Evolutionary conservation across 1,140 invertebrate genomes (phyloP), one percentile per base, ranked within the genome.

Genomic region (Mizuhopecten yessoensis): DNA sequence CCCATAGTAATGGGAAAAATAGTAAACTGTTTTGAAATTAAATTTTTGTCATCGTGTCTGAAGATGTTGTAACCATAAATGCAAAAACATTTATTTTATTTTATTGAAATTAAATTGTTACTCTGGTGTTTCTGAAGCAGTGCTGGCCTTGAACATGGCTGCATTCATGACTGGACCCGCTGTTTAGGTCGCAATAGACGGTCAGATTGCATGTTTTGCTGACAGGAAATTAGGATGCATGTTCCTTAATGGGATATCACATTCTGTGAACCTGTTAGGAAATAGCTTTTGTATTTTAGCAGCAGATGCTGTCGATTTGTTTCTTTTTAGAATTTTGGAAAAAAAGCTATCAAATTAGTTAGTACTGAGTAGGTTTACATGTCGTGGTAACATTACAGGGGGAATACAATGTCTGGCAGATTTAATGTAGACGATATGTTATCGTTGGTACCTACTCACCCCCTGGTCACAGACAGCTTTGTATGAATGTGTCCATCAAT

Each of bases 221-320:
- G 57, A 75, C 57, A 75, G 57, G 57, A 75, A 75, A 75, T 75
- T 75, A 75, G 57, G n/a, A 29, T 75, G 23, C 23, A 75, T 75
- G 23, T 29, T 75, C n/a, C 17, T 75, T 75, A 75, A 75, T 75
- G 57, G n/a, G 0, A 29, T 75, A 75, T 75, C 57, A 75, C 0
- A 29, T 75, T 75, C 1, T 75, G 23, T 17, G 17, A 75, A 75
- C 57, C 57, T 29, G 57, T 29, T n/a, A n/a, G 57, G 57, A 75
- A 75, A 75, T 75, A 75, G 11, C 0, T 29, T 75, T 29, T 29
- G 57, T n/a, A 7, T 23, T 75, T 13, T n/a, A 75, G n/a, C 57
- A 29, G 57, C 17, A 29, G 57, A n/a, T 75, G n/a, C n/a, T 29
- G 11, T 29, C 5, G n/a, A 75, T 75, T n/a, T 29, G 5, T 29